A percentile compares a stretch with the other conserved stretches of the same genome.
phyloP scores from a whole-genome alignment of 2,113 vertebrate species.

The Hydrolagus affinis region DNA sequence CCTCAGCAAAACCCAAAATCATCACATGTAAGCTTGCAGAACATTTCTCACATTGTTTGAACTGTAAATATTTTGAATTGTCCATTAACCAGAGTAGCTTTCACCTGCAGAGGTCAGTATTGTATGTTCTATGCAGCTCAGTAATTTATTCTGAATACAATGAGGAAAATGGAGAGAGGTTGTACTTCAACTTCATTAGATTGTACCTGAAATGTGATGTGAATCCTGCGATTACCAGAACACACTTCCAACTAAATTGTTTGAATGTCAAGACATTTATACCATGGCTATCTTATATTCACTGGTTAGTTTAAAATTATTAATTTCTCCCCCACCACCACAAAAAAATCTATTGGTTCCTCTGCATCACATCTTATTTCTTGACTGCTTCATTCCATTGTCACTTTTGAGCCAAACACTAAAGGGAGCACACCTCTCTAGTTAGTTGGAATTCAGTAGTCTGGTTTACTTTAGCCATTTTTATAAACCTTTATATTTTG shows the following conservation, averaged over 20 bases:
- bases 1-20: slow-evolving; percentile 75
- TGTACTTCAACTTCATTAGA: not conserved
- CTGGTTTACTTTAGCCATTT: not conserved
- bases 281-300: not conserved
- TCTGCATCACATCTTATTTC: too few relatives aligned
- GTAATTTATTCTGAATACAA: not conserved
- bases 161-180: not conserved
- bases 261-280: not conserved
- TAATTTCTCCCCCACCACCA: not conserved
- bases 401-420: not conserved
- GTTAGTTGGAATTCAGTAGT: not conserved
- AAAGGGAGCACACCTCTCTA: not conserved
- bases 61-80: slow-evolving; percentile 9
- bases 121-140: not conserved
- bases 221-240: not conserved
- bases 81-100: not conserved
- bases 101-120: slow-evolving; percentile 16
- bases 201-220: not conserved
- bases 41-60: not conserved
- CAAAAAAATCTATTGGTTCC: too few relatives aligned
- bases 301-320: not conserved
- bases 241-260: not conserved
- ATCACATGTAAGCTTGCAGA: slow-evolving; percentile 62
- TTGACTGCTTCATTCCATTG: too few relatives aligned
- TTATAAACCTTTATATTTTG: not conserved